phyloP scores from a whole-genome alignment of 1,140 invertebrate genomes.

The Caerostris extrusa region DNA sequence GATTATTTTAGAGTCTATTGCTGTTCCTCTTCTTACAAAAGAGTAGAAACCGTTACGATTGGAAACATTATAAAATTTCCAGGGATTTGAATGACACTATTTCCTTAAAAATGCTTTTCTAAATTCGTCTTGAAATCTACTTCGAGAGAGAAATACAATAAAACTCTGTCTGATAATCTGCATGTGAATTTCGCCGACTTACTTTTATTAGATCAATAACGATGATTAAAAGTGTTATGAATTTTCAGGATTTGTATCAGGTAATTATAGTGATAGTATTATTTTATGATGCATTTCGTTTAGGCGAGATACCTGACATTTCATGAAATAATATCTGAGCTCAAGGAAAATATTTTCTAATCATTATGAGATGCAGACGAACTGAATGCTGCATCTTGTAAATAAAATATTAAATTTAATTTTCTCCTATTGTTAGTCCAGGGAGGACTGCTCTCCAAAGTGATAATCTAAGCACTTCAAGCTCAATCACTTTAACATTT shows the following conservation, averaged over 20 bases:
- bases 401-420: constrained; percentile 1
- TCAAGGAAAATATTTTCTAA: constrained; percentile 20
- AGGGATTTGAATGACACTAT: constrained; percentile 41
- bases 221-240: constrained; percentile 43
- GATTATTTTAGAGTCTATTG: constrained; percentile 19
- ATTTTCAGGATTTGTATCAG: constrained; percentile 31
- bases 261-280: constrained; percentile 22
- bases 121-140: constrained; percentile 7
- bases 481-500: not conserved
- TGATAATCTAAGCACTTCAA: not conserved
- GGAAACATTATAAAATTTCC: constrained; percentile 59
- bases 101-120: constrained; percentile 47
- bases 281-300: constrained; percentile 20
- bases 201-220: constrained; percentile 21
- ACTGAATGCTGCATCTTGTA: not conserved
- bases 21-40: constrained; percentile 34
- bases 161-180: constrained; percentile 23
- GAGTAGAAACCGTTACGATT: constrained; percentile 38
- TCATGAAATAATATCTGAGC: constrained; percentile 28
- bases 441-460: not conserved
- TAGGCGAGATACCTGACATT: not conserved
- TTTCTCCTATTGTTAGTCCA: not conserved
- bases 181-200: constrained; percentile 19
- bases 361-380: not conserved
- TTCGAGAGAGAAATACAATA: constrained; percentile 34